Evolutionary conservation across 2,888 invertebrate genomes (phyloP).

Genomic region (Rugalucina vietnamica): DNA sequence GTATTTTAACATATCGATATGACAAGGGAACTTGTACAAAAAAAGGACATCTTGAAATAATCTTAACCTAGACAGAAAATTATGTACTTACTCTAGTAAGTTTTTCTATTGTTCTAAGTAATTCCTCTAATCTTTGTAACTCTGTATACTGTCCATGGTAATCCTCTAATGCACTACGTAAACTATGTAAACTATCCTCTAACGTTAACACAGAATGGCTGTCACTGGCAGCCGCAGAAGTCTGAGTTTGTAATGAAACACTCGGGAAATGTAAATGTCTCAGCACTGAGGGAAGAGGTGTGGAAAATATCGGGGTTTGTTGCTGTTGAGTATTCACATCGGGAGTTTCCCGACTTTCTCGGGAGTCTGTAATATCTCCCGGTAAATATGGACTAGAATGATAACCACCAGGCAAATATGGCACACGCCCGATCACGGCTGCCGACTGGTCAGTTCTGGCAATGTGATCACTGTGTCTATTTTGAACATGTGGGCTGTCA

Average conservation of each 20-base stretch:
- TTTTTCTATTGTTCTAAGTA: constrained; percentile 81
- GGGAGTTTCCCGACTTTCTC: constrained; percentile 26
- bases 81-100: constrained; percentile 80
- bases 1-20: no score
- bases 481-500: constrained; percentile 54
- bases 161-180: constrained; percentile 83
- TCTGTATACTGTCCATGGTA: constrained; percentile 84
- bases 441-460: constrained; percentile 42
- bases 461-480: constrained; percentile 48
- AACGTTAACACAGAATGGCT: constrained; percentile 73
- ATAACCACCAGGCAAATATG: constrained; percentile 45
- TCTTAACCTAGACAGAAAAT: no score
- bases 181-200: constrained; percentile 81
- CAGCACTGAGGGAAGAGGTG: constrained; percentile 45
- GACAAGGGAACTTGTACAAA: no score
- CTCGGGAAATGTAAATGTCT: constrained; percentile 64
- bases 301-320: constrained; percentile 50
- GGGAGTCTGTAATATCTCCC: not conserved
- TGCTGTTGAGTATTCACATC: constrained; percentile 21
- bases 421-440: constrained; percentile 36
- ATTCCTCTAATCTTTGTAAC: constrained; percentile 83
- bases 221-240: constrained; percentile 22
- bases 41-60: no score
- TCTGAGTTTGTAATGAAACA: constrained; percentile 45
- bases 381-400: constrained; percentile 55